Evolutionary conservation across 2,888 invertebrate species (phyloP), one percentile per base, ranked within the genome.

Genomic region (Drosophila falleni): DNA sequence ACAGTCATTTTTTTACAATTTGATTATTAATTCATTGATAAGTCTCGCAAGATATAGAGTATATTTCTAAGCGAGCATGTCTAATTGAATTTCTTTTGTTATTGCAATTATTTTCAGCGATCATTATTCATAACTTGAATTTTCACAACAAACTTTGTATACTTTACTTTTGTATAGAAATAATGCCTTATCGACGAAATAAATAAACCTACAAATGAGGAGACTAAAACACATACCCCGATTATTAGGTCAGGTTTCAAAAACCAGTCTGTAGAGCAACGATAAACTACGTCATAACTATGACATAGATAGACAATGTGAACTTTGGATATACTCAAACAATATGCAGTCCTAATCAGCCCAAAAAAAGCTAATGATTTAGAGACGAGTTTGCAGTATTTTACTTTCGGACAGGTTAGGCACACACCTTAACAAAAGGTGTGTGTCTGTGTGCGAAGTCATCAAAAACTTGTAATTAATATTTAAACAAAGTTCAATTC

Each of bases 391-490:
- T 64, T 63, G 50, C 15, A 35, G 44, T 71, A 55, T 72, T 60
- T 66, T 31, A 64, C 37, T 35, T 19, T 42, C 46, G 37, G 62
- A 67, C 75, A 62, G 61, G 62, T 59, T 62, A 54, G 31, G 35
- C 60, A 56, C 16, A 31, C 15, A 61, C n/a, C 41, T 44, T 44
- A 33, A 19, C 33, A 13, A 13, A 16, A 11, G n/a, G 26, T 37
- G 29, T 46, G 44, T 55, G 35, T 69, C 29, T 33, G 10, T 55
- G 26, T 53, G 9, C 16, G 33, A 56, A 23, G 33, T 16, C 41
- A 71, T 62, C 55, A 55, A 13, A 62, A 53, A 70, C 74, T 49
- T 62, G 74, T 78, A 76, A 76, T 78, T 78, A 78, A 69, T 78
- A 66, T 70, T 62, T 63, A 47, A 35, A 37, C 74, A 74, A 71